Base-by-base conservation (phyloP, 2,113 vertebrate genomes). In the Istiophorus platypterus region DNA sequence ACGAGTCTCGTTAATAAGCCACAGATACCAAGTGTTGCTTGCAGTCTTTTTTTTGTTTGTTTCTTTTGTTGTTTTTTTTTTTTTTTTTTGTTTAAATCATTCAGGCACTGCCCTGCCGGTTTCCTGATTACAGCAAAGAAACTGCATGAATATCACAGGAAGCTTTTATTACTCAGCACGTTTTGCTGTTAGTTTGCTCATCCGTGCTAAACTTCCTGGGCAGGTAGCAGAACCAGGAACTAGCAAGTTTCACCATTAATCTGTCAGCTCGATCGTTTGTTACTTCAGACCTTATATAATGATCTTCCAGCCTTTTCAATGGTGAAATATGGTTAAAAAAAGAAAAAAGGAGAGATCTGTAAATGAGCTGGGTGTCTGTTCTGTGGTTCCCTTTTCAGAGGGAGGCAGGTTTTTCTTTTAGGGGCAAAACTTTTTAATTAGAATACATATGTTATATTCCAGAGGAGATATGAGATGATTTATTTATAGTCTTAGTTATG, bases 121-220 rank as follows among this genome's bases (percentile, higher is more conserved):
- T 89, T 93, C 84, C 86, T 88, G 64, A 77, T 84, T 70, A 62
- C 82, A 72, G 65, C 72, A 76, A 7, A 63, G 63, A 78, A 89
- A 87, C 80, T 82, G 64, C 74, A 86, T 31, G 7, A 13, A 56
- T 70, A 22, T 58, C 31, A 84, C 77, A 89, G 86, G 89, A 90
- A 91, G 27, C 78, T 45, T 47, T 20, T 41, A 5, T 85, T 89
- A 54, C 83, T 49, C 59, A 82, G 52, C 74, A 26, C 47, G 56
- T 56, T 56, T 47, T 11, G 51, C 62, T 45, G 45, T 37, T 8
- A 0, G 8, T 63, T 71, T 10, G 56, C 37, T 66, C 5, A 1
- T 56, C 24, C 41, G 41, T 45, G 27, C 2, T 12, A 14, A 2
- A 27, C 24, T 27, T 39, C 1, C 17, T 15, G 2, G 5, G 24